phyloP scores from a whole-genome alignment of 2,113 vertebrate genomes.

The Myiagra hebetior region DNA sequence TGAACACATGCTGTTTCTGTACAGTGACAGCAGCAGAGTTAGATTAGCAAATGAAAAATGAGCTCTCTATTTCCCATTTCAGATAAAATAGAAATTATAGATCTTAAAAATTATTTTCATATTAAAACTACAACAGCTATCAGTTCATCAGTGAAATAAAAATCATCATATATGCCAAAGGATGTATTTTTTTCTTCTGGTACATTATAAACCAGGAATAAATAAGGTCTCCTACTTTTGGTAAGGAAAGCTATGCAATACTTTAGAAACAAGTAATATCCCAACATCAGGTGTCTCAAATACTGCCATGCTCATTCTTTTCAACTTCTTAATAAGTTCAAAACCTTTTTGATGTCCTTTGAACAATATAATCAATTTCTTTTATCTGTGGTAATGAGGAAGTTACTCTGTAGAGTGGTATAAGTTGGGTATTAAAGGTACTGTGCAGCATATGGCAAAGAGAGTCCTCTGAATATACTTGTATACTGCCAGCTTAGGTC shows the following conservation, averaged over 20 bases:
- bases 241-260: background rate
- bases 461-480: background rate
- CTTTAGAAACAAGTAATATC: background rate
- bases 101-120: background rate
- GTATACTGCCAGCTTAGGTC: background rate
- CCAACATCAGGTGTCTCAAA: background rate
- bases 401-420: background rate
- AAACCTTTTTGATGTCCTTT: background rate
- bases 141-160: conserved; percentile 38
- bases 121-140: conserved; percentile 7
- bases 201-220: background rate
- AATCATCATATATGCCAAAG: background rate
- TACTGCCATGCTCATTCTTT: background rate
- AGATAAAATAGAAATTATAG: background rate
- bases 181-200: background rate
- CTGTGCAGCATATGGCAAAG: background rate
- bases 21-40: background rate
- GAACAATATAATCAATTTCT: background rate
- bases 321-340: background rate
- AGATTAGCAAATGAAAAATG: conserved; percentile 26
- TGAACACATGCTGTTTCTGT: background rate
- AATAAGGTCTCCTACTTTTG: background rate
- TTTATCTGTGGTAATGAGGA: background rate
- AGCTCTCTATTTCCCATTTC: conserved; percentile 11
- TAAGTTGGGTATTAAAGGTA: background rate